phyloP scores from a whole-genome alignment of 2,888 invertebrate genomes.

The Oligia fasciuncula region DNA sequence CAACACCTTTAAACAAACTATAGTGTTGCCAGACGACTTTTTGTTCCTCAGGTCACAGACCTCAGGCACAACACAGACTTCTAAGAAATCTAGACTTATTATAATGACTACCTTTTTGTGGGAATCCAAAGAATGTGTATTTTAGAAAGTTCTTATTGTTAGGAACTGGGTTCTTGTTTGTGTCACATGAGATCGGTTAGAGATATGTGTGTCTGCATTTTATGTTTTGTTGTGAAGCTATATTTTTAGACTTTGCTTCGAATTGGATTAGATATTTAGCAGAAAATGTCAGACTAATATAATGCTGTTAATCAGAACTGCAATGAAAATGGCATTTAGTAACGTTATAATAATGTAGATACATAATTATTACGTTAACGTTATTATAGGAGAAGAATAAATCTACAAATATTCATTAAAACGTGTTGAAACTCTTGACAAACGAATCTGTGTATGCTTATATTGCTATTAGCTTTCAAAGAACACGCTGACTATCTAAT shows the following conservation, averaged over 20 bases:
- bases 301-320: background rate
- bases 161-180: slow-evolving; percentile 9
- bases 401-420: background rate
- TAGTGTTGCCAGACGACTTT: slow-evolving; percentile 55
- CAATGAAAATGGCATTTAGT: background rate
- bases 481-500: background rate
- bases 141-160: slow-evolving; percentile 54
- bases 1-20: slow-evolving; percentile 38
- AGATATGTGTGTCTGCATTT: slow-evolving; percentile 43
- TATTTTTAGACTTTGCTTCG: background rate
- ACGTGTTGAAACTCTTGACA: background rate
- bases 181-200: slow-evolving; percentile 15
- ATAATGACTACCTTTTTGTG: slow-evolving; percentile 45
- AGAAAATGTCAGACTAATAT: background rate
- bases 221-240: background rate
- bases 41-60: slow-evolving; percentile 59
- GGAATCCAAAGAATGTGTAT: slow-evolving; percentile 48
- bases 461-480: background rate
- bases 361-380: background rate
- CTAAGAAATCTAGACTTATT: slow-evolving; percentile 65
- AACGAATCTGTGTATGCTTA: background rate
- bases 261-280: background rate
- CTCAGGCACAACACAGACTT: slow-evolving; percentile 46
- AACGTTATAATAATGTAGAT: background rate
- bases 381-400: too few relatives aligned